Percentiles rank a stretch among this genome's conserved stretches.
These are phyloP conservation scores for Emmelina monodactyla DNA, from an alignment of 2,888 invertebrate genomes.

Conservation along the genomic window DNA sequence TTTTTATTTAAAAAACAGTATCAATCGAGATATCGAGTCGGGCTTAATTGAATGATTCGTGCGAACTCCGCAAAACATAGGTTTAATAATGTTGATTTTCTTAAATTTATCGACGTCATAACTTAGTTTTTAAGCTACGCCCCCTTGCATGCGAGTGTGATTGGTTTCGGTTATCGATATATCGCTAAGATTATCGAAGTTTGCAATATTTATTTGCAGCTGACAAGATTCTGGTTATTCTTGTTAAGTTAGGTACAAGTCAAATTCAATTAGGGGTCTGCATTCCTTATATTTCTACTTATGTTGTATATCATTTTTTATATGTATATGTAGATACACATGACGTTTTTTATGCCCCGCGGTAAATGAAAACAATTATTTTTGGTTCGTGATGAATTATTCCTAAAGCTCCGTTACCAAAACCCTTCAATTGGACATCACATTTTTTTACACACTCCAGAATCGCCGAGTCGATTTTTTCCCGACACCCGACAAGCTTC, in stretches of 20 bases:
- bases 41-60: constrained; percentile 48
- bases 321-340: too few species aligned
- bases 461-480: background rate
- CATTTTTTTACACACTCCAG: background rate
- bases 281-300: too few species aligned
- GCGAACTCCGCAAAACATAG: constrained; percentile 31
- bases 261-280: too few species aligned
- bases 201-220: background rate
- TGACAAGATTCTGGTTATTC: constrained; percentile 1
- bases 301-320: too few species aligned
- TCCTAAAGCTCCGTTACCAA: too few species aligned
- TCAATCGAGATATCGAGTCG: constrained; percentile 33
- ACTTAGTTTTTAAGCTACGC: constrained; percentile 39
- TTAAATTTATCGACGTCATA: constrained; percentile 47
- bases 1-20: constrained; percentile 24
- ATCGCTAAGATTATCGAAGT: constrained; percentile 20
- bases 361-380: too few species aligned
- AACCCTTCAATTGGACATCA: too few species aligned
- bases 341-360: too few species aligned
- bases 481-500: background rate
- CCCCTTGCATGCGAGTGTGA: constrained; percentile 34
- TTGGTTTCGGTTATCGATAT: constrained; percentile 39
- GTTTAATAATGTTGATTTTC: constrained; percentile 46
- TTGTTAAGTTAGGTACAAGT: background rate
- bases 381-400: too few species aligned